phyloP scores from a whole-genome alignment of 2,797 vertebrate genomes.

The Prunella strophiata region DNA sequence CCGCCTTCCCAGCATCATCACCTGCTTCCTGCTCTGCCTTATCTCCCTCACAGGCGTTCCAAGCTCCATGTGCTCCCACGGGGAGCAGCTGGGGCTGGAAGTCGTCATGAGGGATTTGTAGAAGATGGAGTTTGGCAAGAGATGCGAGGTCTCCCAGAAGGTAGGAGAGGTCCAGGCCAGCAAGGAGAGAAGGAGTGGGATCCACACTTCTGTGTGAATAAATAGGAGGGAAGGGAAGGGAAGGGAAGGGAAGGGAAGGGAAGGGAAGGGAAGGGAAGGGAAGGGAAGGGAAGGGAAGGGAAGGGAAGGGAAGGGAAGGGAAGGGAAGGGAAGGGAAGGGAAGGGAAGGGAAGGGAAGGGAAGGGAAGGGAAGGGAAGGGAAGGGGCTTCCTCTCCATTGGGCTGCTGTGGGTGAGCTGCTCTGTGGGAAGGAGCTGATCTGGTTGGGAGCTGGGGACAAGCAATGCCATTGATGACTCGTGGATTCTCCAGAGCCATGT shows the following conservation, averaged over 20 bases:
- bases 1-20: background rate
- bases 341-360: background rate
- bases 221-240: background rate
- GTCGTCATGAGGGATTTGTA: rapidly evolving
- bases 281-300: background rate
- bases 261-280: background rate
- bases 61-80: rapidly evolving
- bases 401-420: background rate
- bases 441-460: background rate
- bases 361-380: background rate
- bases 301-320: background rate
- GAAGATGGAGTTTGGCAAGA: background rate
- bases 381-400: rapidly evolving
- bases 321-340: background rate
- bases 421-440: background rate
- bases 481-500: background rate
- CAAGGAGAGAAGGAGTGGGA: background rate
- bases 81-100: rapidly evolving
- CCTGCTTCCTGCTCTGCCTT: background rate
- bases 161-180: background rate
- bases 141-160: rapidly evolving
- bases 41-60: rapidly evolving
- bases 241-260: background rate
- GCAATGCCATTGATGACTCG: rapidly evolving
- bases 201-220: rapidly evolving